phyloP scores from a whole-genome alignment of 2,113 vertebrate species.

The Ceyx cyanopectus region DNA sequence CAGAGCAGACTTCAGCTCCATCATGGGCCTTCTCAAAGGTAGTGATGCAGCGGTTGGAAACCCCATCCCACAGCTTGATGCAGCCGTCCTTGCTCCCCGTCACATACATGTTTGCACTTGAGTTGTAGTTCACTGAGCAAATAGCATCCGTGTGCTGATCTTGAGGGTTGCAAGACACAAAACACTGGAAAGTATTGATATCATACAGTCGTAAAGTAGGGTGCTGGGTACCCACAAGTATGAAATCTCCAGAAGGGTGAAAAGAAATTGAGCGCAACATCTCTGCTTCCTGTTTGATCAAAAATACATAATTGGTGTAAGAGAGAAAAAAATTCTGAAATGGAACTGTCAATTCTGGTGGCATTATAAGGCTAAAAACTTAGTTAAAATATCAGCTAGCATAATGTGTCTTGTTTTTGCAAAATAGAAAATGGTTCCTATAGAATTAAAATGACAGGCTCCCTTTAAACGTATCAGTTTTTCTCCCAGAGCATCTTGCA shows the following conservation, averaged over 20 bases:
- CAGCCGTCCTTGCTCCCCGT: slow-evolving; percentile 96
- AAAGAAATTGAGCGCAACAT: slow-evolving; percentile 98
- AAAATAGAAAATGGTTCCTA: neutral
- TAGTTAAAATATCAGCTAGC: neutral
- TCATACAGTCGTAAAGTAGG: slow-evolving; percentile 96
- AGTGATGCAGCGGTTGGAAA: slow-evolving; percentile 96
- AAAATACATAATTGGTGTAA: neutral
- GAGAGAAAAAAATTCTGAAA: neutral
- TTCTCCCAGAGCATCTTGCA: neutral
- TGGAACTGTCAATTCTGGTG: neutral
- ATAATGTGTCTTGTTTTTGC: neutral
- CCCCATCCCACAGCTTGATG: slow-evolving; percentile 97
- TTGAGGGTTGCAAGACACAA: slow-evolving; percentile 95
- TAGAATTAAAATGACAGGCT: neutral
- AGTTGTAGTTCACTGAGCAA: slow-evolving; percentile 93
- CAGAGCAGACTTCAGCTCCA: slow-evolving; percentile 95
- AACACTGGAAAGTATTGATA: slow-evolving; percentile 98
- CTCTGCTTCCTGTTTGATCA: slow-evolving; percentile 89
- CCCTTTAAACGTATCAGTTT: neutral
- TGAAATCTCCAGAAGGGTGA: slow-evolving; percentile 95
- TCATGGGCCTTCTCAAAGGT: slow-evolving; percentile 97
- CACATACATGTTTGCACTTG: slow-evolving; percentile 93
- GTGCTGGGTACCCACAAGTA: slow-evolving; percentile 96
- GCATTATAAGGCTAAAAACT: neutral
- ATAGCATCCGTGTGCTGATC: slow-evolving; percentile 98